These are phyloP conservation scores for Cynopterus brachyotis DNA, from an alignment of 2,113 vertebrate genomes.

Conservation along the genomic window DNA sequence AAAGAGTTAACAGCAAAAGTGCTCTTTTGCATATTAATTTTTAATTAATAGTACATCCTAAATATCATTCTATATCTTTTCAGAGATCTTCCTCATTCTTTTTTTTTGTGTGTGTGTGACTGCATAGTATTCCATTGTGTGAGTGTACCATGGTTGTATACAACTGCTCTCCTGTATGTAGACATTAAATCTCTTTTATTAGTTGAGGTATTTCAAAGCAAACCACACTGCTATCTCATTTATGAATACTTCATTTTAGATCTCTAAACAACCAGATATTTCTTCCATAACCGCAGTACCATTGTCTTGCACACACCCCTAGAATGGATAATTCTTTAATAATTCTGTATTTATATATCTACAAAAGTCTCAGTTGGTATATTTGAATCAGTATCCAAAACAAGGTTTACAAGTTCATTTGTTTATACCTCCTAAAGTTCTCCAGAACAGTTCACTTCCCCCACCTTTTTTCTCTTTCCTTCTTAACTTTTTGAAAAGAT, in stretches of 20 bases:
- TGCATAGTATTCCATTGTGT: neutral
- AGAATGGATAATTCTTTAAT: neutral
- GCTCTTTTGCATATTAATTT: neutral
- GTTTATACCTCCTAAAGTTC: neutral
- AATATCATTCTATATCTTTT: neutral
- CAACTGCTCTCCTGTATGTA: neutral
- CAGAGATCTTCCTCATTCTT: neutral
- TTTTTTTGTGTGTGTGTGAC: neutral
- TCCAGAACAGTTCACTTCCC: neutral
- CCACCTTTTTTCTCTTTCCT: neutral
- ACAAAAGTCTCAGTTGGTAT: neutral
- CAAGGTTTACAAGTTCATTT: neutral
- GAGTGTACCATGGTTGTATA: neutral
- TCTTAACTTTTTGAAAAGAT: neutral
- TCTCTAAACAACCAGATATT: neutral
- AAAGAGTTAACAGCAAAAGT: neutral
- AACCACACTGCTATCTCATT: neutral
- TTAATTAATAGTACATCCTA: neutral
- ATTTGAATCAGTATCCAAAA: slow-evolving; percentile 1
- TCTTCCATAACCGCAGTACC: neutral
- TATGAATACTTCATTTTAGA: neutral
- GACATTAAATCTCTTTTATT: neutral
- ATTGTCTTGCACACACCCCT: neutral
- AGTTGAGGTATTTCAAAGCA: neutral
- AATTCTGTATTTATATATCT: neutral